Conservation (phyloP, 1,140 invertebrate species). For the Melitaea cinxia region DNA sequence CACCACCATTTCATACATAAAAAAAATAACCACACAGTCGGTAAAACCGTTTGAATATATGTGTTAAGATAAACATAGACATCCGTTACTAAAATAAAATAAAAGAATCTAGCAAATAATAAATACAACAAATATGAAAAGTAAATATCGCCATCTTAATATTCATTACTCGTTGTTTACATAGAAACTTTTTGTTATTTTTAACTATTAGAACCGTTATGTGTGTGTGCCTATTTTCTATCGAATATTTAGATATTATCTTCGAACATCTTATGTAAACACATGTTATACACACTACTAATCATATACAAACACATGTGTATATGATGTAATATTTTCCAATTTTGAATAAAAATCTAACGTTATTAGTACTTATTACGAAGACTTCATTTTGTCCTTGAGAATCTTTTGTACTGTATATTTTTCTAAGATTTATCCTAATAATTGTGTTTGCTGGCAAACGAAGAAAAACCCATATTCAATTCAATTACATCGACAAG, state of each 20-base stretch:
- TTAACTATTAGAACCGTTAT: neutral
- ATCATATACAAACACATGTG: too few relatives aligned
- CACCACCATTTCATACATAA: neutral
- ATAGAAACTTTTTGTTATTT: neutral
- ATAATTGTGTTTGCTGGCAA: too few relatives aligned
- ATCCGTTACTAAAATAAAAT: conserved; percentile 17
- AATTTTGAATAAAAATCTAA: too few relatives aligned
- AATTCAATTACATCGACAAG: too few relatives aligned
- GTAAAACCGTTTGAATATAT: neutral
- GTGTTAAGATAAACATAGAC: neutral
- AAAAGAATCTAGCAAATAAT: conserved; percentile 6
- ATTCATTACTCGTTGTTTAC: conserved; percentile 1
- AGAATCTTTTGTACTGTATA: too few relatives aligned
- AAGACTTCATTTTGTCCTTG: too few relatives aligned
- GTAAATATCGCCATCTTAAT: conserved; percentile 5
- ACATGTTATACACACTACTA: too few relatives aligned
- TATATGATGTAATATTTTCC: too few relatives aligned
- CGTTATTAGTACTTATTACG: too few relatives aligned
- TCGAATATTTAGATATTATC: neutral
- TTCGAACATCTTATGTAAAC: too few relatives aligned
- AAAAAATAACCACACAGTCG: neutral
- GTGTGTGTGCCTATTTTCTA: neutral
- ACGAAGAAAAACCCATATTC: too few relatives aligned
- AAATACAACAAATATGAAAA: conserved; percentile 13
- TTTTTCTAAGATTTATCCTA: too few relatives aligned